Evolutionary conservation across 2,113 vertebrate genomes (phyloP).

Genomic region (Chionomys nivalis): DNA sequence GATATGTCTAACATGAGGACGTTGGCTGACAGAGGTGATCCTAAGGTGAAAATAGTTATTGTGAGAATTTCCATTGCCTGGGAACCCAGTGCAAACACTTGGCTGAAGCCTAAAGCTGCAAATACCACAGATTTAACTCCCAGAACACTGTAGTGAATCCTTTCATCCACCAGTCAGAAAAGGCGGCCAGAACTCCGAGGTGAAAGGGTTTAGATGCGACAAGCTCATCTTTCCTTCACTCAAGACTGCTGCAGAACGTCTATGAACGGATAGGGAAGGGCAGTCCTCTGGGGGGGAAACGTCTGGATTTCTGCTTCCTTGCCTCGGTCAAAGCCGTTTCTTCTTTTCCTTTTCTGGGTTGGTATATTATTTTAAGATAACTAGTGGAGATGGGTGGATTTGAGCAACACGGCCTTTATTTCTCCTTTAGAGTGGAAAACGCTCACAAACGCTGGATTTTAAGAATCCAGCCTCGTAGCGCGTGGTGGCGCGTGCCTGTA

Average conservation of each 20-base stretch:
- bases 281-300: not conserved
- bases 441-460: not conserved
- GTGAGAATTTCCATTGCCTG: not conserved
- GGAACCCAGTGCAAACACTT: not conserved
- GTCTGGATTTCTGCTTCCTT: not conserved
- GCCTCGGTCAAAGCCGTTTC: no score
- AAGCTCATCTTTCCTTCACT: not conserved
- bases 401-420: not conserved
- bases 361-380: not conserved
- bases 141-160: not conserved
- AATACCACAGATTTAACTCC: not conserved
- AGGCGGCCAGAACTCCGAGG: not conserved
- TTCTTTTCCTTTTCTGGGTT: not conserved
- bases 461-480: not conserved
- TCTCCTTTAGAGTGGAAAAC: not conserved
- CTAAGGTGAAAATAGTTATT: not conserved
- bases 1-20: not conserved
- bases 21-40: not conserved
- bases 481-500: not conserved
- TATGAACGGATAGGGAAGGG: not conserved
- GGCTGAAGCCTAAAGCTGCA: not conserved
- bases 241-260: not conserved
- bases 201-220: not conserved
- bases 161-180: not conserved
- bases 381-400: not conserved